Base-by-base conservation (phyloP, 2,797 vertebrate species). In the Chaetophractus vellerosus region DNA sequence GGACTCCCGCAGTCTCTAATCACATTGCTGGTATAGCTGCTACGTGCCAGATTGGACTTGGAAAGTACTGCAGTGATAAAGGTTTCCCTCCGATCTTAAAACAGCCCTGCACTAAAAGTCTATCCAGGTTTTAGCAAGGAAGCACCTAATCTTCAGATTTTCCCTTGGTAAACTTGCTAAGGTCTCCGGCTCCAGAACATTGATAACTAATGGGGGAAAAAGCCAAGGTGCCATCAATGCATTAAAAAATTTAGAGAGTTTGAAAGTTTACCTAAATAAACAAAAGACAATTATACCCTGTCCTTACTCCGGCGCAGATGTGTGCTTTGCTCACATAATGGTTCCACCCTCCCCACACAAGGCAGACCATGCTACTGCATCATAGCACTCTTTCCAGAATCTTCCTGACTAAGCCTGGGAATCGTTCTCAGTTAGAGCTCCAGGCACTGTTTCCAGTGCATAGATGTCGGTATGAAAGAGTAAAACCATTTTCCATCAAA, bases 61-160 rank as follows among this genome's bases (percentile, higher is more conserved):
- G 59, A 72, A 93, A 63, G 33, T 38, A 55, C 50, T n/a, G 23
- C 6, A 45, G 36, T 14, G 64, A 89, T 88, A 90, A 80, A 82
- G 78, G 9, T 69, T 90, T 88, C 36, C 81, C 28, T 86, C n/a
- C 45, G 24, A 68, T 85, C 88, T 86, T 80, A 83, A 95, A 94
- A 88, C n/a, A 96, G 28, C n/a, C 48, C n/a, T 57, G 64, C n/a
- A 55, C 69, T 75, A 38, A 41, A 79, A 64, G 66, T 75, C 75
- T 61, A 94, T 28, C 55, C 31, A 1, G 15, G 26, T 33, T 89
- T 76, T 50, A 80, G 66, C 28, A 45, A 80, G 87, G 68, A 94
- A 18, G 31, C 52, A 36, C 57, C 88, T 64, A 80, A 41, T 48
- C 68, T 93, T 85, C 38, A 36, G 45, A 55, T 55, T 33, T 71